Conservation (phyloP, 2,888 invertebrate genomes). For the Drymonia ruficornis region DNA sequence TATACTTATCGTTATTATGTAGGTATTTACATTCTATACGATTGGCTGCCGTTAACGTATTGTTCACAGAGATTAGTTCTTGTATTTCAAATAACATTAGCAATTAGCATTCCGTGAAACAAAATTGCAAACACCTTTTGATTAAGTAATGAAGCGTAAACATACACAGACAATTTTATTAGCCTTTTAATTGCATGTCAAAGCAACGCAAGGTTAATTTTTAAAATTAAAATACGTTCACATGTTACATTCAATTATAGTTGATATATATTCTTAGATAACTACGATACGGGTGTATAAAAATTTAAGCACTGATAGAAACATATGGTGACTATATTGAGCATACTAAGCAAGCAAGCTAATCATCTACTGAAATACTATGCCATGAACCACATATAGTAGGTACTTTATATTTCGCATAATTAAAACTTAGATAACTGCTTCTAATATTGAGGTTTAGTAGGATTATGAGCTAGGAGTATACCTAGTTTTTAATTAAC, state of each 20-base stretch:
- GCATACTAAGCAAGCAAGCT: no score
- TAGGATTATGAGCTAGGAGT: no score
- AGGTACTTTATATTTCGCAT: no score
- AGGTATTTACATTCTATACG: neutral
- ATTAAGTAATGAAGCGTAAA: slow-evolving; percentile 12
- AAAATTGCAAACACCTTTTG: slow-evolving; percentile 1
- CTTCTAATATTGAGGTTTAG: no score
- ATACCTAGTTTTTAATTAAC: no score
- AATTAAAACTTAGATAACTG: no score
- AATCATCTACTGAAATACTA: no score
- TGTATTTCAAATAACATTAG: neutral
- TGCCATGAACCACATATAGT: no score
- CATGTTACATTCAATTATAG: slow-evolving; percentile 29
- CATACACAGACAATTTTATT: slow-evolving; percentile 18
- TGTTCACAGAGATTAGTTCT: neutral
- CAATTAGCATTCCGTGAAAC: neutral
- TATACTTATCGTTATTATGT: neutral
- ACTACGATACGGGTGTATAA: neutral
- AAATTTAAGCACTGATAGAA: no score
- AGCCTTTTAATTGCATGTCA: slow-evolving; percentile 38
- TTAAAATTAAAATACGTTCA: slow-evolving; percentile 39
- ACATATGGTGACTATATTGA: no score
- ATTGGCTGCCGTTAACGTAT: neutral
- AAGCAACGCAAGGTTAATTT: slow-evolving; percentile 41
- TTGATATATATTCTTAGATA: slow-evolving; percentile 9